Conservation (phyloP, 2,888 invertebrate species). For the Frankliniella fusca region DNA sequence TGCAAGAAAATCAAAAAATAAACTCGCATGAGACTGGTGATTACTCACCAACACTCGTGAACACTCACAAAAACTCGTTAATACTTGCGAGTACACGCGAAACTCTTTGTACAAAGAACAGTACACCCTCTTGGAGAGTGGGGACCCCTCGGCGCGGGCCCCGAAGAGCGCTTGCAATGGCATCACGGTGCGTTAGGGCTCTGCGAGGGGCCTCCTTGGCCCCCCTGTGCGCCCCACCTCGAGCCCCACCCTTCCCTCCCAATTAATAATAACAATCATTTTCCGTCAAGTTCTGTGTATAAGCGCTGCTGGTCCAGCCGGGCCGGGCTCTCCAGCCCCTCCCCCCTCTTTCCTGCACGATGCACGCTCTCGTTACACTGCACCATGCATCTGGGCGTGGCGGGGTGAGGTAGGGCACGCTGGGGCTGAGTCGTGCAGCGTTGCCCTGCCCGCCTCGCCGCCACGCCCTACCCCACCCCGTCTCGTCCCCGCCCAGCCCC, state of each 20-base stretch:
- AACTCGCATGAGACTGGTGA: too few relatives aligned
- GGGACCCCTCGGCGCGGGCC: too few relatives aligned
- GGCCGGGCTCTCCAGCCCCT: not conserved
- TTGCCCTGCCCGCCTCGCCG: too few relatives aligned
- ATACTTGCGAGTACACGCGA: too few relatives aligned
- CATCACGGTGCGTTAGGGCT: not conserved
- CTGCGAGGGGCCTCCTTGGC: not conserved
- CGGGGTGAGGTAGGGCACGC: not conserved
- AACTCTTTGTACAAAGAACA: too few relatives aligned
- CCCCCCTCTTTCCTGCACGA: not conserved
- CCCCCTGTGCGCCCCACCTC: not conserved
- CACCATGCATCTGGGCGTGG: not conserved
- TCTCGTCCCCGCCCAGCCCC: not conserved
- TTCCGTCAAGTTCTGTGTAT: slow-evolving; percentile 13
- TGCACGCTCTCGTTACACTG: not conserved
- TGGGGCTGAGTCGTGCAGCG: too few relatives aligned
- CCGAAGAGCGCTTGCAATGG: not conserved
- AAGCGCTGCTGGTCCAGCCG: not conserved
- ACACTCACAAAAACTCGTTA: too few relatives aligned
- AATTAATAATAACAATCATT: slow-evolving; percentile 25
- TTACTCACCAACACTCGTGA: too few relatives aligned
- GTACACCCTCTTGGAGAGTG: too few relatives aligned
- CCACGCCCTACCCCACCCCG: too few relatives aligned
- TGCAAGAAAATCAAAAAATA: too few relatives aligned
- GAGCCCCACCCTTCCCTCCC: not conserved